These are phyloP conservation scores for Pantherophis guttatus DNA, from an alignment of 2,113 vertebrate genomes.

Conservation along the genomic window DNA sequence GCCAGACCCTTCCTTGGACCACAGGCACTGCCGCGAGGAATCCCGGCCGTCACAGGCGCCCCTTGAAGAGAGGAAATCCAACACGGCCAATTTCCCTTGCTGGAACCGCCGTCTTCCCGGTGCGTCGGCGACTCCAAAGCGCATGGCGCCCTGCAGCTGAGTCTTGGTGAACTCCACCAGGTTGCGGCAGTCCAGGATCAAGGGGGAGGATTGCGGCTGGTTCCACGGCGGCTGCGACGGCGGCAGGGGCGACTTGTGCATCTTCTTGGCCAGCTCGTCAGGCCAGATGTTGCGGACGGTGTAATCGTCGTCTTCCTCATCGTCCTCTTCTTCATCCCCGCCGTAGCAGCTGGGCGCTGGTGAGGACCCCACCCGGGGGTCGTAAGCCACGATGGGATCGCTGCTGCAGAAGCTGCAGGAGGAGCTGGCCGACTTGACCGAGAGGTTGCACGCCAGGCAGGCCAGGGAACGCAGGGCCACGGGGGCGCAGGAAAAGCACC, in stretches of 20 bases:
- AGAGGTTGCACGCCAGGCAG: constrained; percentile 76
- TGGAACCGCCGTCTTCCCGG: constrained; percentile 71
- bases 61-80: constrained; percentile 73
- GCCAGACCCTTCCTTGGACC: constrained; percentile 49
- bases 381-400: constrained; percentile 82
- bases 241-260: constrained; percentile 71
- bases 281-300: constrained; percentile 81
- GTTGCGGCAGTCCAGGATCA: constrained; percentile 77
- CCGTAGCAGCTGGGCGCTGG: constrained; percentile 63
- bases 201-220: constrained; percentile 43
- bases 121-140: constrained; percentile 51
- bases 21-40: constrained; percentile 70
- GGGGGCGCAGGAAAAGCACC: constrained; percentile 74
- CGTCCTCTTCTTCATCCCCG: constrained; percentile 68
- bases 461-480: constrained; percentile 63
- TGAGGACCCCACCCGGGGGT: constrained; percentile 70
- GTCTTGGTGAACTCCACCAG: constrained; percentile 70
- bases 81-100: constrained; percentile 75
- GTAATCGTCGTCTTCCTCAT: constrained; percentile 63
- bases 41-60: constrained; percentile 52
- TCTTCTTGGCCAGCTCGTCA: constrained; percentile 79
- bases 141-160: constrained; percentile 54
- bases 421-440: constrained; percentile 76
- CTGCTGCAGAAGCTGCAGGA: constrained; percentile 85
- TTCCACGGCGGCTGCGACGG: constrained; percentile 41